Base-by-base conservation (phyloP, 2,888 invertebrate genomes). In the Cosmia trapezina region DNA sequence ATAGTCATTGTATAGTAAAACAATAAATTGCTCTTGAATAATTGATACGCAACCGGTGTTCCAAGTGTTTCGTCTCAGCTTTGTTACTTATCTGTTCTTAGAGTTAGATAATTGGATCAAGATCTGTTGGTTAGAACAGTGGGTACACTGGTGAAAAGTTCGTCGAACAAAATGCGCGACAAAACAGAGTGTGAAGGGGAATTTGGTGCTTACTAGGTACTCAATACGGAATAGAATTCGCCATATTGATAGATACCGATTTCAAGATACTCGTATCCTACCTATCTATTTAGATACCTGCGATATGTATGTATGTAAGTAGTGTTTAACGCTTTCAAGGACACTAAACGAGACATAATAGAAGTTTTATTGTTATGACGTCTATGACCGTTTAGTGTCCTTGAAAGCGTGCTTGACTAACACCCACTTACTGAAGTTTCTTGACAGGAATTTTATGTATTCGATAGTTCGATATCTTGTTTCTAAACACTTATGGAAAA, bases 51-150 rank as follows among this genome's bases (percentile, higher is more conserved):
- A 84, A 87, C 86, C 88, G 84, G 84, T 85, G 86, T 86, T 84
- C 86, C 76, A 80, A 82, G 80, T 86, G 86, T 86, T 89, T 87
- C 87, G 83, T 87, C 85, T 83, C 85, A 81, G 84, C 91, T 89
- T 91, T 89, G 91, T 91, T 91, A 91, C 91, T 91, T 92, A 92
- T 91, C 91, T 89, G 85, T 90, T 91, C 88, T 88, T 88, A 89
- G 88, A 89, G 90, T 90, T 90, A 88, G 90, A 89, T 93, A 93
- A 93, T 93, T 94, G 91, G 89, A 93, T 93, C 91, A 92, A 91
- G 90, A 92, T 92, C 90, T 91, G 91, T 93, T 92, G 90, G 90
- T 91, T 87, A 89, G 88, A 81, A 87, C 79, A 47, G 53, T n/a
- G 73, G 43, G 83, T 84, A 87, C 65, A 91, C 84, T 60, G 87